Conservation (phyloP, 2,888 invertebrate genomes). For the Andrena haemorrhoa region DNA sequence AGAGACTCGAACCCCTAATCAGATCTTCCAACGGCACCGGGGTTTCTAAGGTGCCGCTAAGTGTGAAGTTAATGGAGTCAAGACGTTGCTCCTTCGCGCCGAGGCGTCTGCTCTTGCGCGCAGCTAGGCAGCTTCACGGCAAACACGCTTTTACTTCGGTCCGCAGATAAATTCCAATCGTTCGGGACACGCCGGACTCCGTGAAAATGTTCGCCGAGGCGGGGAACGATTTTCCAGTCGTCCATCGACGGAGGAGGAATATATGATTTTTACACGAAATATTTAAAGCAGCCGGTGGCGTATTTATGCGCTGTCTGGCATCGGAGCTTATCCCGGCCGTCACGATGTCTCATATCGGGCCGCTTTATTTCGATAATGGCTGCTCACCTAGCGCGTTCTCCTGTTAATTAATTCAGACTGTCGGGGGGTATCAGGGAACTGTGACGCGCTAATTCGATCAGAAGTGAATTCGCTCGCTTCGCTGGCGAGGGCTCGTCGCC, state of each 20-base stretch:
- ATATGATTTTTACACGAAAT: not conserved
- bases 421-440: slow-evolving; percentile 83
- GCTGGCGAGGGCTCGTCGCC: slow-evolving; percentile 70
- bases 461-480: slow-evolving; percentile 81
- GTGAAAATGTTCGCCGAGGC: not conserved
- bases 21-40: slow-evolving; percentile 81
- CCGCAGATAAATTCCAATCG: not conserved
- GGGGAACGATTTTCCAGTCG: too few species aligned
- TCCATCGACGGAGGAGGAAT: too few species aligned
- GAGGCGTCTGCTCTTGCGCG: slow-evolving; percentile 31
- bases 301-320: not conserved
- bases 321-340: slow-evolving; percentile 8
- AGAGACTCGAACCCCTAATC: slow-evolving; percentile 84
- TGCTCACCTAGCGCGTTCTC: slow-evolving; percentile 78
- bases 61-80: slow-evolving; percentile 85
- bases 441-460: slow-evolving; percentile 84
- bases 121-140: slow-evolving; percentile 3
- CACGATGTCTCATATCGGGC: slow-evolving; percentile 26
- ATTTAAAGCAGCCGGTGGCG: not conserved
- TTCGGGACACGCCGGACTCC: too few species aligned
- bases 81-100: slow-evolving; percentile 74
- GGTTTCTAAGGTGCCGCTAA: slow-evolving; percentile 81
- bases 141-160: not conserved
- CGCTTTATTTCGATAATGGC: slow-evolving; percentile 81
- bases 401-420: slow-evolving; percentile 84